Evolutionary conservation across 2,113 vertebrate genomes (phyloP).

Genomic region (Datnioides undecimradiatus): DNA sequence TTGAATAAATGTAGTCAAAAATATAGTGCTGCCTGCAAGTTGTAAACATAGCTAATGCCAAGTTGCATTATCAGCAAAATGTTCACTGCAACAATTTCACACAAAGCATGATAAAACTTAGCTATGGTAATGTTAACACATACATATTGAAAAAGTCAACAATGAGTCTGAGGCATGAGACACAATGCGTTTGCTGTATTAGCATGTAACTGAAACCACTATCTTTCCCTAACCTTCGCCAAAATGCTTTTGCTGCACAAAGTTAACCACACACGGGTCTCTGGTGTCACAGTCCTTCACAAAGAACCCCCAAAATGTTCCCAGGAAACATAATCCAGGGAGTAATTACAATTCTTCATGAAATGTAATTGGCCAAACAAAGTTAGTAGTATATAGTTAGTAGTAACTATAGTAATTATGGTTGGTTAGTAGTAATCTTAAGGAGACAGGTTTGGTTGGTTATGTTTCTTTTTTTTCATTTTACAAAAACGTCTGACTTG

Average conservation of each 20-base stretch:
- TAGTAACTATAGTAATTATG: background rate
- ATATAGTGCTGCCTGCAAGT: background rate
- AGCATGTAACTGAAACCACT: background rate
- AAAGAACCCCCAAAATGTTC: background rate
- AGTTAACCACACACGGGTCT: background rate
- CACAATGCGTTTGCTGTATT: background rate
- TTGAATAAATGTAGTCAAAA: background rate
- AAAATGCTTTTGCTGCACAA: background rate
- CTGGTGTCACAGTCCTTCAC: background rate
- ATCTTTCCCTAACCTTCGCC: background rate
- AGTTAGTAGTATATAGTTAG: background rate
- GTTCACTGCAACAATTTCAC: background rate
- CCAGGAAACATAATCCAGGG: background rate
- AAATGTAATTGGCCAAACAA: background rate
- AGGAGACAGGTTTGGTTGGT: background rate
- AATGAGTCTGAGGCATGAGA: background rate
- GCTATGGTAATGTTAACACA: background rate
- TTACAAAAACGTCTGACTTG: background rate
- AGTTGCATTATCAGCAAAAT: background rate
- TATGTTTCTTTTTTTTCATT: background rate
- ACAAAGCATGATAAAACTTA: background rate
- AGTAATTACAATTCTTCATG: background rate
- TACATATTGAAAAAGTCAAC: background rate
- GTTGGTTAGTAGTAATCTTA: background rate
- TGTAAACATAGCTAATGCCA: background rate